Evolutionary conservation across 2,797 vertebrate genomes (phyloP).

Genomic region (Dendrocincla fuliginosa): DNA sequence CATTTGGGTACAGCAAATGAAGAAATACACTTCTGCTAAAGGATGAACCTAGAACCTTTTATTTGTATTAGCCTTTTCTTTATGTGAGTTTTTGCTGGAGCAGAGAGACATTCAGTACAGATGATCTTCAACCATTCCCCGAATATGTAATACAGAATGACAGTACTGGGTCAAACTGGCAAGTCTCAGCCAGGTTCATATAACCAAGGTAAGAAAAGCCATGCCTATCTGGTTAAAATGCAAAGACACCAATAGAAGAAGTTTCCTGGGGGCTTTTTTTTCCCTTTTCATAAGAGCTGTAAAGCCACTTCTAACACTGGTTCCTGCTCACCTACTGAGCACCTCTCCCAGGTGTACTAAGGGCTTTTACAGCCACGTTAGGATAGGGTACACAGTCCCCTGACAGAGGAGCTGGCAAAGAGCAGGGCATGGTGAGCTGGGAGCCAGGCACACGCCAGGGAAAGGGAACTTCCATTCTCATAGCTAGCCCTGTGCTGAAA

Average conservation of each 20-base stretch:
- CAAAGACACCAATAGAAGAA: fast-evolving
- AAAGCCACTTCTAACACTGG: neutral
- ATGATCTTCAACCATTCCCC: neutral
- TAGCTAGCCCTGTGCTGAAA: neutral
- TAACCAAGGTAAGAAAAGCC: neutral
- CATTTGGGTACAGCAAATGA: neutral
- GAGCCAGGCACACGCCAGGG: fast-evolving
- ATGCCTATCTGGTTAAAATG: neutral
- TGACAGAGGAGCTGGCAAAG: neutral
- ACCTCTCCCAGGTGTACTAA: neutral
- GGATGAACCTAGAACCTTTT: neutral
- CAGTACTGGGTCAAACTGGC: neutral
- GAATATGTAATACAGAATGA: neutral
- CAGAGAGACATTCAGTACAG: neutral
- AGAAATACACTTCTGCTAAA: neutral
- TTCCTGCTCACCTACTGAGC: neutral
- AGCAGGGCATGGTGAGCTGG: neutral
- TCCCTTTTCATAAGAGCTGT: neutral
- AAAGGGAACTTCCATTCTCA: neutral
- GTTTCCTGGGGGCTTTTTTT: neutral
- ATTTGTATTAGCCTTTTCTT: neutral
- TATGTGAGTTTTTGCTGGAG: neutral
- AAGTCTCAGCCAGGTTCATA: neutral
- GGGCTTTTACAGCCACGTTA: fast-evolving
- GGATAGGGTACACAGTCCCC: neutral